Base-by-base conservation (phyloP, 1,140 invertebrate species). In the Berghia stephanieae region DNA sequence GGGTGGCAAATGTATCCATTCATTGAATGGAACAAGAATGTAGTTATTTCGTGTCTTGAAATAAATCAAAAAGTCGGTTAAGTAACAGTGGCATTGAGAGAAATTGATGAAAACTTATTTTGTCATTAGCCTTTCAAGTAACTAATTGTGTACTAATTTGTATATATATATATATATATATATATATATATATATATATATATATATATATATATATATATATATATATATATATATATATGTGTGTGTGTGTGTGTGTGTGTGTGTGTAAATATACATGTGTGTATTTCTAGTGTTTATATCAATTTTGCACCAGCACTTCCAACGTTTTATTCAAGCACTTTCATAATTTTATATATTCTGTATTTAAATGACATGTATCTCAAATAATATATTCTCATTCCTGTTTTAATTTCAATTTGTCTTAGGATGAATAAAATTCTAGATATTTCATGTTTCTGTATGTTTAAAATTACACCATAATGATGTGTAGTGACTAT, bases 211-310 rank as follows among this genome's bases (percentile, higher is more conserved):
- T 40, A n/a, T 69, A 60, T 44, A 43, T 67, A 24, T 43, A 31
- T 68, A 10, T 44, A 60, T 76, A 27, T 76, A 43, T 76, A 6
- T 68, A 43, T 69, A 24, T 49, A 27, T 76, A 42, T 67, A 43
- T 49, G 16, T 76, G 60, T 76, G 52, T 76, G 60, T 76, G 40
- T 67, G 42, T 68, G 18, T 76, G 63, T 68, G 6, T 68, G 66
- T 68, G 4, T 66, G 63, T 31, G 13, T 66, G 27, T 66, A 38
- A 38, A 38, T 63, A 27, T 66, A 38, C 8, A 6, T 66, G 63
- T 34, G 10, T 10, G 10, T 63, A 34, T 8, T 10, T 10, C 24
- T 63, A 27, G n/a, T 63, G 57, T n/a, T 60, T 10, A 10, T 66
- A 38, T 24, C 40, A 31, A 60, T n/a, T n/a, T n/a, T n/a, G n/a